Evolutionary conservation across 2,797 vertebrate genomes (phyloP).

Genomic region (Pseudomugil gertrudae): DNA sequence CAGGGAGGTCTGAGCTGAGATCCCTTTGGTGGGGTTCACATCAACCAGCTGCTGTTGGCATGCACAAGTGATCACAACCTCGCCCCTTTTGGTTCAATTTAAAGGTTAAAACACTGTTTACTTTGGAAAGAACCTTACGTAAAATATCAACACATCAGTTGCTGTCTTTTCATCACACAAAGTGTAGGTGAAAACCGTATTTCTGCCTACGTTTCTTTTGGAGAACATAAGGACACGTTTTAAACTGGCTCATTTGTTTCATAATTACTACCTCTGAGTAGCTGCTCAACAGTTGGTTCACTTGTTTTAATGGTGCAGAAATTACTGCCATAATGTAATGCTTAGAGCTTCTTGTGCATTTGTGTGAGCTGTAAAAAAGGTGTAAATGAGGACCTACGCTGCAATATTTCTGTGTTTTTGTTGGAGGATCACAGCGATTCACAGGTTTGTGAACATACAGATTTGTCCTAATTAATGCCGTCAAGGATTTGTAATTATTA

Average conservation of each 20-base stretch:
- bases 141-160: slow-evolving; percentile 2
- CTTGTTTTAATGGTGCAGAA: slow-evolving; percentile 14
- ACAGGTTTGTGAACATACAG: not conserved
- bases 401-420: not conserved
- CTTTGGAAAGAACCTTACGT: slow-evolving; percentile 1
- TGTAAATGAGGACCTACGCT: not conserved
- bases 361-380: not conserved
- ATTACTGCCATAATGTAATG: slow-evolving; percentile 2
- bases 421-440: not conserved
- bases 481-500: not conserved
- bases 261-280: slow-evolving; percentile 46
- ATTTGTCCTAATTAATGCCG: not conserved
- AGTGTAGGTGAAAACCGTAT: not conserved
- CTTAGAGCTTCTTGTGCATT: not conserved
- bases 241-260: slow-evolving; percentile 22
- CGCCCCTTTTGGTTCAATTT: not conserved
- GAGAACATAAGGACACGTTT: slow-evolving; percentile 44
- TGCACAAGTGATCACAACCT: slow-evolving; percentile 14
- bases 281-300: slow-evolving; percentile 24
- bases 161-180: not conserved
- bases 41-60: slow-evolving; percentile 5
- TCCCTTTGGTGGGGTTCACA: slow-evolving; percentile 1
- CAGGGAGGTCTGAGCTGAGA: slow-evolving; percentile 19
- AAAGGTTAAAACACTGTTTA: slow-evolving; percentile 11
- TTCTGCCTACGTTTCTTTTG: not conserved